Evolutionary conservation across 1,140 invertebrate species (phyloP), one percentile per base, ranked within the genome.

Genomic region (Hirudo medicinalis): DNA sequence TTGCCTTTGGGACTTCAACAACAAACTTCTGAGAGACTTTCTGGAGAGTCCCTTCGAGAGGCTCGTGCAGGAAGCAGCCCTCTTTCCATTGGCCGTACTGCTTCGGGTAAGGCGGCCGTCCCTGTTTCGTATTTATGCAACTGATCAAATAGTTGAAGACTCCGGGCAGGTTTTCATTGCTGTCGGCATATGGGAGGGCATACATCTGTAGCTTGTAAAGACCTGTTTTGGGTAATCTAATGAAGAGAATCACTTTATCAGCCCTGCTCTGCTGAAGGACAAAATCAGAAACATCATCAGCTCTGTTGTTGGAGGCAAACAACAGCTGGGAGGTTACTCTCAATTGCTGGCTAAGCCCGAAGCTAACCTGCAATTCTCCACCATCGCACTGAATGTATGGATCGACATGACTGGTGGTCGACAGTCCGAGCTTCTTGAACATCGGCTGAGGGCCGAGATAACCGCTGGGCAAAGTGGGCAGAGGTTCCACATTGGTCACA

Each of bases 51-150:
- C 79, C 76, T 53, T 78, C 76, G 6, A 78, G 71, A 8, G 81
- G 81, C 54, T 78, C 77, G 29, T 75, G 75, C 72, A 82, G 76
- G 74, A 76, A 80, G 73, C 81, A 82, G 0, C 80, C 81, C 69
- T 82, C 80, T 73, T 82, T 82, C 81, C 81, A 82, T 74, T 82
- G 81, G 20, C 79, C 79, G 69, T 81, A 82, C 74, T 82, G 81
- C 74, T 80, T 79, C n/a, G 81, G 80, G 76, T 79, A 82, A 19
- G 78, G 78, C 32, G 67, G 22, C 17, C 32, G 67, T 8, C 43
- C 49, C 5, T 71, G 32, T 72, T 75, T 75, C 2, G 78, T 76
- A 17, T 77, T 74, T 53, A 75, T 72, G 54, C 79, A 79, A 73
- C 81, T 79, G 73, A 82, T 78, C 71, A 82, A 75, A 74, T 82